These are phyloP conservation scores for Pecten maximus DNA, from an alignment of 2,888 invertebrate genomes.

Conservation along the genomic window DNA sequence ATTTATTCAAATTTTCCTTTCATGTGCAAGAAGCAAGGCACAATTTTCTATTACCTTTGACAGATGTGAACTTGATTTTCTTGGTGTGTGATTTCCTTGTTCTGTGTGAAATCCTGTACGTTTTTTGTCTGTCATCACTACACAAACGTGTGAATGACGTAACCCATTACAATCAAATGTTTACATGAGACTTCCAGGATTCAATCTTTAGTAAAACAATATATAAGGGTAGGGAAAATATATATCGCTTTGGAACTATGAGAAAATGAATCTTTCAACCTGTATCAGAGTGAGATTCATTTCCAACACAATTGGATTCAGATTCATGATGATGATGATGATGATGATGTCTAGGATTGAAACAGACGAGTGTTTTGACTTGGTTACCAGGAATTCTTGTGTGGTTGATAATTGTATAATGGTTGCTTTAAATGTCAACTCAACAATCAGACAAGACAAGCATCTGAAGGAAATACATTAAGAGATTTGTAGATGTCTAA, in stretches of 20 bases:
- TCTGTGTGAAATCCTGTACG: neutral
- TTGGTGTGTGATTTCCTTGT: neutral
- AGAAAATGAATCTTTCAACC: too few relatives aligned
- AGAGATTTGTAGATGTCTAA: neutral
- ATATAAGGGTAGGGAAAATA: too few relatives aligned
- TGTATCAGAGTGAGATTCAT: too few relatives aligned
- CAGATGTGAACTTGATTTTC: neutral
- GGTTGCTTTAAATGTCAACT: neutral
- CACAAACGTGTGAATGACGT: neutral
- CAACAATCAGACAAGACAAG: neutral
- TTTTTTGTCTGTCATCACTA: neutral
- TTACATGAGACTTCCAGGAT: too few relatives aligned
- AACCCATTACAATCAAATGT: too few relatives aligned
- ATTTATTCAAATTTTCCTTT: too few relatives aligned
- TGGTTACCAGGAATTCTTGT: neutral
- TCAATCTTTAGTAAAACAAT: too few relatives aligned
- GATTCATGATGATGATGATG: neutral
- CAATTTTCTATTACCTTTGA: too few relatives aligned
- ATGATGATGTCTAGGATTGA: neutral
- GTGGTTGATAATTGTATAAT: neutral
- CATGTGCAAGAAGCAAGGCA: neutral
- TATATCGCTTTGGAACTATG: too few relatives aligned
- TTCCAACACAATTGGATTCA: too few relatives aligned
- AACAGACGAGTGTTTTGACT: neutral
- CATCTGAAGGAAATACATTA: neutral